A percentile compares a stretch with the other conserved stretches of the same genome.
Conservation (phyloP, 2,888 invertebrate genomes). For the Plusia festucae region DNA sequence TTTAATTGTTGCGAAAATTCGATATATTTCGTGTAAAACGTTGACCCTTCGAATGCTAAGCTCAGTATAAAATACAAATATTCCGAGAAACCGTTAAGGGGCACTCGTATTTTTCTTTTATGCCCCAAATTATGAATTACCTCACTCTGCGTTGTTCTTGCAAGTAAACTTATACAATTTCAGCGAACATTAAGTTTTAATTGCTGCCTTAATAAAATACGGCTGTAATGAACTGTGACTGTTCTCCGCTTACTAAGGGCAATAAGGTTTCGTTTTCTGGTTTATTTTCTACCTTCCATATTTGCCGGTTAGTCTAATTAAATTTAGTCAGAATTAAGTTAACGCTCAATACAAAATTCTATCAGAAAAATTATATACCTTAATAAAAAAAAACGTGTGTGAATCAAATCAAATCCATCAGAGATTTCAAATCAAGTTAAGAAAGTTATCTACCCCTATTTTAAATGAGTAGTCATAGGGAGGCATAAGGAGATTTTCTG, state of each 20-base stretch:
- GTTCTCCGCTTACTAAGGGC: slow-evolving; percentile 33
- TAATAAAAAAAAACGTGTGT: no score
- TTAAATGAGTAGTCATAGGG: neutral
- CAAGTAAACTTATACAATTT: slow-evolving; percentile 44
- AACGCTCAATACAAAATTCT: no score
- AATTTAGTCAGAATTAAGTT: slow-evolving; percentile 17
- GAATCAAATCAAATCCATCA: no score
- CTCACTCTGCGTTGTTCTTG: slow-evolving; percentile 10
- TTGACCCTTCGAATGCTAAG: neutral
- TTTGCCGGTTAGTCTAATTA: slow-evolving; percentile 21
- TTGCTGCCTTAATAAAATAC: slow-evolving; percentile 54
- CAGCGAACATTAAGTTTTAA: slow-evolving; percentile 45
- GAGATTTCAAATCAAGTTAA: no score
- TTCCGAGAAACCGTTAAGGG: neutral
- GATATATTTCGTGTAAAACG: neutral
- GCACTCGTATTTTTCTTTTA: slow-evolving; percentile 39
- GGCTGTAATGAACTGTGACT: slow-evolving; percentile 45
- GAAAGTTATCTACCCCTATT: no score
- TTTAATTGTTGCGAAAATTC: neutral
- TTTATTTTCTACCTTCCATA: slow-evolving; percentile 26
- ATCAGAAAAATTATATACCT: no score
- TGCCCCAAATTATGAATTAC: slow-evolving; percentile 26
- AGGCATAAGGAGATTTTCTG: no score
- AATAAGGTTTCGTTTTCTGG: slow-evolving; percentile 25
- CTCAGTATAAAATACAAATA: neutral